These are phyloP conservation scores for Sitta carolinensis DNA, from an alignment of 2,797 vertebrate species.

Conservation along the genomic window DNA sequence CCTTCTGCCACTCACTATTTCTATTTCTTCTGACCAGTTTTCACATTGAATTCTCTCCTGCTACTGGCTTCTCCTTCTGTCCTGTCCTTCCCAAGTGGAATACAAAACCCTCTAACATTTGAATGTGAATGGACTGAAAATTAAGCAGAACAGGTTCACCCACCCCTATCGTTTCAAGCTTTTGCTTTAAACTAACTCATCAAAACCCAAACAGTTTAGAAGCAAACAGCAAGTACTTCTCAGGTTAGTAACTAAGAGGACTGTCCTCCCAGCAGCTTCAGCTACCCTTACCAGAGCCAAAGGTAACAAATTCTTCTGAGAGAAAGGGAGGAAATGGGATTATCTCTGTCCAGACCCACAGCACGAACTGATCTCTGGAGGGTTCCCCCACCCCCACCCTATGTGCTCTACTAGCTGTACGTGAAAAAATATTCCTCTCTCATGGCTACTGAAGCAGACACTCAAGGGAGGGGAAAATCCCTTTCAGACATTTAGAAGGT, in stretches of 20 bases:
- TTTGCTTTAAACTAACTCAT: slow-evolving; percentile 19
- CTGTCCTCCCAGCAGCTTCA: background rate
- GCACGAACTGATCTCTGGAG: background rate
- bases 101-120: slow-evolving; percentile 20
- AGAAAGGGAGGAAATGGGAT: slow-evolving; percentile 46
- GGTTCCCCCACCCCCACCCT: slow-evolving; percentile 5
- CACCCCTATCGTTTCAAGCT: background rate
- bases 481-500: background rate
- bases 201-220: background rate
- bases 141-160: slow-evolving; percentile 39
- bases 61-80: background rate
- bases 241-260: background rate
- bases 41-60: background rate
- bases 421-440: slow-evolving; percentile 42
- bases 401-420: background rate
- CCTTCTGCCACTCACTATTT: background rate
- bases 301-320: slow-evolving; percentile 26
- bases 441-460: slow-evolving; percentile 40
- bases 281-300: background rate
- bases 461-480: slow-evolving; percentile 5
- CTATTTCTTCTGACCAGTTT: background rate
- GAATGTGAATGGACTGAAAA: slow-evolving; percentile 47
- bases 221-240: background rate
- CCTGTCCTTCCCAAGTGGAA: background rate
- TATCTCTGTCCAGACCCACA: slow-evolving; percentile 21